Evolutionary conservation across 2,113 vertebrate species (phyloP).

Genomic region (Emberiza fucata): DNA sequence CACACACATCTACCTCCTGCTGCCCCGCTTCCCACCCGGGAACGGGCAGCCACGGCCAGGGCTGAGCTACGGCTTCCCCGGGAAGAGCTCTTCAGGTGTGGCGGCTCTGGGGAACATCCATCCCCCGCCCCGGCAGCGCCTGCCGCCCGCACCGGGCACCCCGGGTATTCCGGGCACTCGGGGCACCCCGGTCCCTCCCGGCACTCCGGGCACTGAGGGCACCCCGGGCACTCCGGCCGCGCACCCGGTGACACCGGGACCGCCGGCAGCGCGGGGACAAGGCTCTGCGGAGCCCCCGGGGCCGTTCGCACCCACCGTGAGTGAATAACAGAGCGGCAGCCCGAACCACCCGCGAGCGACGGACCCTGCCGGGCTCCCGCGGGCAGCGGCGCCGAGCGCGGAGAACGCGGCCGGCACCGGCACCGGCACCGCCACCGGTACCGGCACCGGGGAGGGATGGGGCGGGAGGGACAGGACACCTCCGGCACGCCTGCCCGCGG

Average conservation of each 20-base stretch:
- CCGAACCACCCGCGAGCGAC: background rate
- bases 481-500: too few relatives aligned
- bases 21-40: rapidly evolving
- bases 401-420: rapidly evolving
- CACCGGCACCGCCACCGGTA: too few relatives aligned
- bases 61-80: rapidly evolving
- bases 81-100: rapidly evolving
- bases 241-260: too few relatives aligned
- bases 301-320: rapidly evolving
- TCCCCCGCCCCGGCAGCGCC: rapidly evolving
- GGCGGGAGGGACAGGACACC: too few relatives aligned
- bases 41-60: rapidly evolving
- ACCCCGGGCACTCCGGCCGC: too few relatives aligned
- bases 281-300: rapidly evolving
- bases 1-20: background rate
- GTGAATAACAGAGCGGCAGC: rapidly evolving
- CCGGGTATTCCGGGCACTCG: rapidly evolving
- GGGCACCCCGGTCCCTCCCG: rapidly evolving
- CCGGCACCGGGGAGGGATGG: background rate
- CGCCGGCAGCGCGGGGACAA: rapidly evolving
- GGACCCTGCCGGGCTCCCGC: background rate
- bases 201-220: too few relatives aligned
- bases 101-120: rapidly evolving
- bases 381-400: rapidly evolving
- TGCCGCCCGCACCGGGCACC: rapidly evolving